Evolutionary conservation across 2,113 vertebrate species (phyloP).

Genomic region (Megaptera novaeangliae): DNA sequence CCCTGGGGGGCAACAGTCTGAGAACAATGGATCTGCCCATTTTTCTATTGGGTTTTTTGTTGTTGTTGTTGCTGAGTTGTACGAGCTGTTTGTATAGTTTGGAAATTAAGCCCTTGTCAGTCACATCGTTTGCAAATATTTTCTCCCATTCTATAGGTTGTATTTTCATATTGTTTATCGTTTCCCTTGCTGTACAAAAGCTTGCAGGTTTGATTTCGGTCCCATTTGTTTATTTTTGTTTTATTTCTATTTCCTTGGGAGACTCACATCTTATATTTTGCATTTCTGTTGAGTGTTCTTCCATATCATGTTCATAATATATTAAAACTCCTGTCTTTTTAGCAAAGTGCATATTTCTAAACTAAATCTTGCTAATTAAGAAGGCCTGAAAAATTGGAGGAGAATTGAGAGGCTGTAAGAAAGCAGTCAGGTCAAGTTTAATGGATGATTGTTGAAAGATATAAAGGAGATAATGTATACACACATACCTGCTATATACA

Average conservation of each 20-base stretch:
- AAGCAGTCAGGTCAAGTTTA: background rate
- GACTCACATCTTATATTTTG: background rate
- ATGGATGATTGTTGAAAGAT: background rate
- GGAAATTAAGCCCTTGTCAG: too few relatives aligned
- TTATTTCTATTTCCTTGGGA: too few relatives aligned
- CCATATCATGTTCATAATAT: background rate
- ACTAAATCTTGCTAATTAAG: background rate
- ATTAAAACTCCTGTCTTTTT: background rate
- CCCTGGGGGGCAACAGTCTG: background rate
- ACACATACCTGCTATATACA: background rate
- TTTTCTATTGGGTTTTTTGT: too few relatives aligned
- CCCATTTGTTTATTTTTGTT: too few relatives aligned
- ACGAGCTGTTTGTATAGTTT: too few relatives aligned
- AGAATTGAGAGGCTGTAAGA: background rate
- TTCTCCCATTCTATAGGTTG: too few relatives aligned
- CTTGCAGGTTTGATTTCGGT: too few relatives aligned
- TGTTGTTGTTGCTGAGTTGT: too few relatives aligned
- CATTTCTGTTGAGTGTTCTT: slow-evolving; percentile 19
- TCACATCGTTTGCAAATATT: too few relatives aligned
- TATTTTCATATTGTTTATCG: too few relatives aligned
- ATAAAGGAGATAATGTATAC: background rate
- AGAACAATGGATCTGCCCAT: background rate
- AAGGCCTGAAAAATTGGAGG: background rate
- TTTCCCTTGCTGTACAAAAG: too few relatives aligned
- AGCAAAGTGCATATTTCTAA: background rate